These are phyloP conservation scores for Cordilura impudica DNA, from an alignment of 2,888 invertebrate species.

Conservation along the genomic window DNA sequence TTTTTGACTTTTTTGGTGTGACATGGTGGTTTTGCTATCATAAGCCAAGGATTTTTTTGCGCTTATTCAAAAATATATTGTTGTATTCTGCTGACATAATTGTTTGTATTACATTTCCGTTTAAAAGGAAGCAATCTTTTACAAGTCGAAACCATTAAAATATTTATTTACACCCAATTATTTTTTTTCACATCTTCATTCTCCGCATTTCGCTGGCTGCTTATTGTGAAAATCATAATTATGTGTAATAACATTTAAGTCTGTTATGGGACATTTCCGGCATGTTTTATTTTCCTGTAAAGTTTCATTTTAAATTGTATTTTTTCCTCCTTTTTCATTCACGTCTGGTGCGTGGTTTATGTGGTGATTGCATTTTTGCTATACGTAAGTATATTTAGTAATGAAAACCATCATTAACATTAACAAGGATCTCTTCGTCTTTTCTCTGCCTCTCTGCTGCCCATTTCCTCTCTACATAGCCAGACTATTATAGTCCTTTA, in stretches of 20 bases:
- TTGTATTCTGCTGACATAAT: conserved; percentile 8
- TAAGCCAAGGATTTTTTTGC: too few relatives aligned
- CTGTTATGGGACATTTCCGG: conserved; percentile 45
- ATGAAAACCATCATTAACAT: background rate
- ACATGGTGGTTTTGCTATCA: too few relatives aligned
- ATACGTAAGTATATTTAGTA: background rate
- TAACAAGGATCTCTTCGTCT: background rate
- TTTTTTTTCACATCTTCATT: background rate
- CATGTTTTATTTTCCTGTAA: background rate
- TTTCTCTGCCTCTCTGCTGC: background rate
- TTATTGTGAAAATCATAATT: conserved; percentile 22
- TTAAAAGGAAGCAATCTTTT: conserved; percentile 9
- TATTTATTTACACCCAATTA: conserved; percentile 22
- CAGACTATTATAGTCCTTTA: background rate
- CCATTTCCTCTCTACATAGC: too few relatives aligned
- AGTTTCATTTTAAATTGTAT: background rate
- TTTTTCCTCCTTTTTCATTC: background rate
- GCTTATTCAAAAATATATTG: too few relatives aligned
- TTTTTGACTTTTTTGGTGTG: too few relatives aligned
- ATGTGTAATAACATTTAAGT: conserved; percentile 43
- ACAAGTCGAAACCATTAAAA: conserved; percentile 26
- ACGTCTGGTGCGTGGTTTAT: background rate
- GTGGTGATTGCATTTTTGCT: background rate
- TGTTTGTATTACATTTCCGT: conserved; percentile 9
- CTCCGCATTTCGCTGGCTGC: background rate